Percentiles rank a stretch among this genome's conserved stretches.
Evolutionary conservation across 1,140 invertebrate genomes (phyloP).

Genomic region (Achroia grisella): DNA sequence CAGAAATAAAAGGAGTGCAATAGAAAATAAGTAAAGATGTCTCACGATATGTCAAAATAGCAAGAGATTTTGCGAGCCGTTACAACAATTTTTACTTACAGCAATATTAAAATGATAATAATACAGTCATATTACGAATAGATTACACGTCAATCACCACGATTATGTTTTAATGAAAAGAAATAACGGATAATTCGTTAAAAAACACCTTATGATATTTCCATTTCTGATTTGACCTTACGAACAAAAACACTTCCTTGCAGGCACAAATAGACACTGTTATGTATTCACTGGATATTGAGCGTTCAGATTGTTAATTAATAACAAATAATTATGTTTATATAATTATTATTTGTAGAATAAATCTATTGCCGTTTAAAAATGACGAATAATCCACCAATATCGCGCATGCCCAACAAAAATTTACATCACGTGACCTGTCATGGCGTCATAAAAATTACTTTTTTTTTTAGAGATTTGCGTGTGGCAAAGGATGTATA

Average conservation of each 20-base stretch:
- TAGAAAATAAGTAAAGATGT: not conserved
- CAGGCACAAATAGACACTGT: slow-evolving; percentile 33
- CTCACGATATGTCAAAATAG: slow-evolving; percentile 1
- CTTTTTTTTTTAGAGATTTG: slow-evolving; percentile 21
- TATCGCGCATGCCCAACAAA: slow-evolving; percentile 67
- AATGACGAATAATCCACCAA: slow-evolving; percentile 60
- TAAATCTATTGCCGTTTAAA: slow-evolving; percentile 56
- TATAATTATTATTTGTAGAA: slow-evolving; percentile 28
- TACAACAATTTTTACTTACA: not conserved
- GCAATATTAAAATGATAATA: no score
- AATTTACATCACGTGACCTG: slow-evolving; percentile 73
- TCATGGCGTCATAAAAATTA: slow-evolving; percentile 55
- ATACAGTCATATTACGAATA: no score
- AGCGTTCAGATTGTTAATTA: slow-evolving; percentile 1
- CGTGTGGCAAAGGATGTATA: slow-evolving; percentile 2
- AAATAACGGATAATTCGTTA: slow-evolving; percentile 28
- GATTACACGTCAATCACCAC: not conserved
- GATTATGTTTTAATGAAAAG: slow-evolving; percentile 26
- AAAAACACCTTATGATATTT: slow-evolving; percentile 41
- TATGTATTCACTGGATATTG: slow-evolving; percentile 14
- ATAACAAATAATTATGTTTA: slow-evolving; percentile 14
- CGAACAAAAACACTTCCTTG: slow-evolving; percentile 40
- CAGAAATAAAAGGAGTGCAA: no score
- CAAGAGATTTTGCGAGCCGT: not conserved
- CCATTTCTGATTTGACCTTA: slow-evolving; percentile 59